A percentile compares a stretch with the other conserved stretches of the same genome.
Conservation (phyloP, 92 coral and sea anemone genomes). For the Palythoa caribaeorum region DNA sequence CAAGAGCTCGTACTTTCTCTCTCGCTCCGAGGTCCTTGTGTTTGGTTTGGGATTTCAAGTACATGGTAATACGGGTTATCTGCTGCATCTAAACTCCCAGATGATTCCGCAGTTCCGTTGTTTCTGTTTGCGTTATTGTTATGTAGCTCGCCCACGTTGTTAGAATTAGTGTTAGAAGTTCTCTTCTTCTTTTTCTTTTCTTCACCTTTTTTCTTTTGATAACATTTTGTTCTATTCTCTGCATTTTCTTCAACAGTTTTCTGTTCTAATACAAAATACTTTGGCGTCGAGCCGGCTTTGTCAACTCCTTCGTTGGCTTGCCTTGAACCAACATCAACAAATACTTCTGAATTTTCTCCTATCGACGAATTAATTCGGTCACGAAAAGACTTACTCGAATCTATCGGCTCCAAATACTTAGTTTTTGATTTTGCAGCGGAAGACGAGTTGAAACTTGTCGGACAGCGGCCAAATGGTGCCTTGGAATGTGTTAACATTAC, state of each 20-base stretch:
- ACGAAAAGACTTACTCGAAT: conserved; percentile 21
- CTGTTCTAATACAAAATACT: conserved; percentile 27
- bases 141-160: background rate
- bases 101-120: background rate
- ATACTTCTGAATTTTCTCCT: background rate
- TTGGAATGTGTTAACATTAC: conserved; percentile 13
- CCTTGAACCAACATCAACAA: background rate
- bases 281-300: background rate
- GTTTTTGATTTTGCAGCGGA: conserved; percentile 10
- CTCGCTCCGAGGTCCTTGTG: background rate
- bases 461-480: background rate
- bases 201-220: background rate
- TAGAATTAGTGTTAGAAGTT: background rate
- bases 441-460: background rate
- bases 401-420: conserved; percentile 10
- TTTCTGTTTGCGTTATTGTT: background rate
- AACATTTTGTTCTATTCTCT: background rate
- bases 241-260: background rate
- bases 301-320: background rate
- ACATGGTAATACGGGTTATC: conserved; percentile 40
- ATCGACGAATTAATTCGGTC: conserved; percentile 31
- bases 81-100: background rate
- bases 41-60: conserved; percentile 32
- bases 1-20: background rate
- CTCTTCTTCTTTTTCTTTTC: background rate